Percentiles rank a stretch among this genome's conserved stretches.
Conservation (phyloP, 1,140 invertebrate genomes). For the Diploscapter pachys region DNA sequence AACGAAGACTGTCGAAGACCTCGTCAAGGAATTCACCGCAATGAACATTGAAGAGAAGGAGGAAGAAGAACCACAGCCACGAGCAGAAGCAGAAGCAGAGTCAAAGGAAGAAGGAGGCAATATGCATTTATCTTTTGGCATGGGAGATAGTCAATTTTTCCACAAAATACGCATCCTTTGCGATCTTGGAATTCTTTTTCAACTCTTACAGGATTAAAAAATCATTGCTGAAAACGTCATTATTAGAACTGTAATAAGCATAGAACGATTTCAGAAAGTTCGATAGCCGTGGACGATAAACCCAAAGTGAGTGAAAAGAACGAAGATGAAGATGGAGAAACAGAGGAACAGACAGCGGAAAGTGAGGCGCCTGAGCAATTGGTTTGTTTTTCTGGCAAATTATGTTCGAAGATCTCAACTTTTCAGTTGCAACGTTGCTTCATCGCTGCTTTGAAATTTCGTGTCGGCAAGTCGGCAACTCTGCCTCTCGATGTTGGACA, state of each 20-base stretch:
- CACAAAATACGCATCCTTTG: background rate
- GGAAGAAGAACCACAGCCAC: background rate
- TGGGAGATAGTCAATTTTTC: background rate
- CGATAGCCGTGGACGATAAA: background rate
- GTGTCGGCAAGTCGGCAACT: conserved; percentile 24
- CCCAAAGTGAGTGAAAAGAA: conserved; percentile 55
- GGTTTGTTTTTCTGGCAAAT: background rate
- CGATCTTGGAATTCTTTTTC: background rate
- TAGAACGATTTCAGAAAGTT: too few species aligned
- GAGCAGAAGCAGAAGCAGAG: conserved; percentile 8
- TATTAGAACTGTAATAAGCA: conserved; percentile 52
- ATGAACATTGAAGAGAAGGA: background rate
- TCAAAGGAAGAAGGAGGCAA: conserved; percentile 8
- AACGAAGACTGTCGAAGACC: background rate
- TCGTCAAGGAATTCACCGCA: background rate
- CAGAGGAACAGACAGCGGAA: conserved; percentile 42
- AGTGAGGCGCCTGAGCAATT: conserved; percentile 56
- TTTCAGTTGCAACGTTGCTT: conserved; percentile 27
- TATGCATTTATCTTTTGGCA: conserved; percentile 1
- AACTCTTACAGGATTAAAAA: background rate
- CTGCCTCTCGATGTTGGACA: conserved; percentile 40
- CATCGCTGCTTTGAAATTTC: conserved; percentile 31
- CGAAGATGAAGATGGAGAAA: conserved; percentile 42
- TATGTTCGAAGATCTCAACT: conserved; percentile 57
- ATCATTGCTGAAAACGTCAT: background rate